phyloP scores from a whole-genome alignment of 2,888 invertebrate species.

The Tanypteryx hageni region DNA sequence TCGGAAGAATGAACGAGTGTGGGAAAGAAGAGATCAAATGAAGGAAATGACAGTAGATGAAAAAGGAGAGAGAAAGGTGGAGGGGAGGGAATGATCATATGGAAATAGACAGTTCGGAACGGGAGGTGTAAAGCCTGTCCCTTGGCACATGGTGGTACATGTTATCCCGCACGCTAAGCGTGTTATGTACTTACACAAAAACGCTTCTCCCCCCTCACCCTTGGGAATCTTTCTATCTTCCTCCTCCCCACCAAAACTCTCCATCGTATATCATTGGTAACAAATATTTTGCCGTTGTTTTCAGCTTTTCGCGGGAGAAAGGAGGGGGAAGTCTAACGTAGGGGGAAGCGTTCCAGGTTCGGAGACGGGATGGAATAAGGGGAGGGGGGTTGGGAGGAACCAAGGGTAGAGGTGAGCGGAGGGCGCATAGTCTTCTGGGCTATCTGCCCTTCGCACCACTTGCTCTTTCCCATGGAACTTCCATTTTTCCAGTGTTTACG shows the following conservation, averaged over 20 bases:
- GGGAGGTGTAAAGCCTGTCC: background rate
- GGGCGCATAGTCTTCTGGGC: background rate
- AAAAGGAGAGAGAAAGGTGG: background rate
- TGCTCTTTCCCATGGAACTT: slow-evolving; percentile 27
- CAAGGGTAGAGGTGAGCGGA: background rate
- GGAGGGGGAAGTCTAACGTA: too few relatives aligned
- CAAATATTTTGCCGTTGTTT: background rate
- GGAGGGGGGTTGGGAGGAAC: background rate
- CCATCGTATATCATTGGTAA: background rate
- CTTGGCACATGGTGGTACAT: slow-evolving; percentile 28
- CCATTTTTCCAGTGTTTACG: slow-evolving; percentile 51
- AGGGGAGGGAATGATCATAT: background rate
- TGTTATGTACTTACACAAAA: background rate
- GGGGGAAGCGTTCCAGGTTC: background rate
- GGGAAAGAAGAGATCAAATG: background rate
- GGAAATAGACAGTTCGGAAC: too few relatives aligned
- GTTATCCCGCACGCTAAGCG: slow-evolving; percentile 1
- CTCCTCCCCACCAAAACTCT: too few relatives aligned
- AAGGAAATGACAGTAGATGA: background rate
- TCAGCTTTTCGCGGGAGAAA: background rate
- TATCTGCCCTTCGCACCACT: slow-evolving; percentile 2
- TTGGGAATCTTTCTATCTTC: background rate
- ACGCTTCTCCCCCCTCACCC: background rate
- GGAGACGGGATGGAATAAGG: background rate
- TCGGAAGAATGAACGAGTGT: background rate